Percentiles rank a stretch among this genome's conserved stretches.
Conservation (phyloP, 2,113 vertebrate species). For the Apteryx owenii region DNA sequence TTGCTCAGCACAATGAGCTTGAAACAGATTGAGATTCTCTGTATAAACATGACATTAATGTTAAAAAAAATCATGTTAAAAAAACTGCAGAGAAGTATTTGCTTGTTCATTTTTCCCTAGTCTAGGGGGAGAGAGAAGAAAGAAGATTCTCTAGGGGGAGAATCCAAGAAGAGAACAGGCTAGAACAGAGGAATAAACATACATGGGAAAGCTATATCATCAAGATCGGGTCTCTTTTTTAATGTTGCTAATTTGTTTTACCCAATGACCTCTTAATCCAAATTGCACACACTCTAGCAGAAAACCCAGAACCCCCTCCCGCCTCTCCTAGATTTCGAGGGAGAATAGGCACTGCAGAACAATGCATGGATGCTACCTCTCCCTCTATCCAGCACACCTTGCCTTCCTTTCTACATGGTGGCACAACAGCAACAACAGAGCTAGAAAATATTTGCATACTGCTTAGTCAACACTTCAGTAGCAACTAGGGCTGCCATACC, state of each 20-base stretch:
- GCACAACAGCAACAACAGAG: neutral
- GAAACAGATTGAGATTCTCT: neutral
- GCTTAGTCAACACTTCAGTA: neutral
- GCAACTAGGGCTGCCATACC: no score
- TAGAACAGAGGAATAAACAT: no score
- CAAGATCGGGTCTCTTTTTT: neutral
- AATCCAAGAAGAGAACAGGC: neutral
- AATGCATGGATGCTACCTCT: neutral
- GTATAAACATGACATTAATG: neutral
- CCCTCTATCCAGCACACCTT: neutral
- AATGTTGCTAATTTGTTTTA: neutral
- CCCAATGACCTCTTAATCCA: neutral
- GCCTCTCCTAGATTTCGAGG: neutral
- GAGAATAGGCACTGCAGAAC: neutral
- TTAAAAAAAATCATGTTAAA: neutral
- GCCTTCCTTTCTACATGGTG: neutral
- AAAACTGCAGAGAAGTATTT: neutral
- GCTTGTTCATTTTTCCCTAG: neutral
- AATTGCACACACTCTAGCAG: neutral
- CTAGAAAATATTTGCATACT: neutral
- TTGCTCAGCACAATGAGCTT: neutral
- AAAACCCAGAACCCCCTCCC: neutral
- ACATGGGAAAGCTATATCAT: neutral
- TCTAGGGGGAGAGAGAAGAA: neutral
- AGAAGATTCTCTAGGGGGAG: no score